Evolutionary conservation across 2,888 invertebrate genomes (phyloP).

Genomic region (Barypeithes pellucidus): DNA sequence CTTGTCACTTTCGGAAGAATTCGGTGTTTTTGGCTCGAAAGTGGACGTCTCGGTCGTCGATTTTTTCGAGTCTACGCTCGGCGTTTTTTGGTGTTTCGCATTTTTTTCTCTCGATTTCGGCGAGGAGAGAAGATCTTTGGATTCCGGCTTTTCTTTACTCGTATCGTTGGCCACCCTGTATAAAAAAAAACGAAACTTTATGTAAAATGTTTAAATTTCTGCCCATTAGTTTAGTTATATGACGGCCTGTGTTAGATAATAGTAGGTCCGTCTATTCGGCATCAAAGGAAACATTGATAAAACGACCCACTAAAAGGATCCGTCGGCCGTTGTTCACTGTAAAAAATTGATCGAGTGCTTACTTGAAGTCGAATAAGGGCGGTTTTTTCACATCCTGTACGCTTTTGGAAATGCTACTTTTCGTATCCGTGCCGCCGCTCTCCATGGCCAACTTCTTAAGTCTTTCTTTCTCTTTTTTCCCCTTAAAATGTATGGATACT

Average conservation of each 20-base stretch:
- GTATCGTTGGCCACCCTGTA: slow-evolving; percentile 34
- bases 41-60: slow-evolving; percentile 60
- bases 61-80: slow-evolving; percentile 64
- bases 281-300: not conserved
- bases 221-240: too few relatives aligned
- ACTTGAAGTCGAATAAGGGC: slow-evolving; percentile 63
- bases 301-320: slow-evolving; percentile 12
- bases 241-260: not conserved
- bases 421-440: slow-evolving; percentile 52
- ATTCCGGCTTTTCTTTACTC: slow-evolving; percentile 32
- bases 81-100: slow-evolving; percentile 66
- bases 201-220: too few relatives aligned
- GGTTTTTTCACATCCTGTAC: slow-evolving; percentile 59
- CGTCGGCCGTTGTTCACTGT: slow-evolving; percentile 21
- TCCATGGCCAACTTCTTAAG: slow-evolving; percentile 49
- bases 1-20: slow-evolving; percentile 60
- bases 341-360: slow-evolving; percentile 7
- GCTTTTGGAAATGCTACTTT: slow-evolving; percentile 52
- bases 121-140: slow-evolving; percentile 28
- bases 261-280: not conserved
- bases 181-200: not conserved
- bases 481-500: slow-evolving; percentile 71
- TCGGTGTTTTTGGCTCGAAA: slow-evolving; percentile 64
- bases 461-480: slow-evolving; percentile 65
- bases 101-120: slow-evolving; percentile 44